Conservation (phyloP, 2,797 vertebrate genomes). For the Cynodonichthys magdalenae region DNA sequence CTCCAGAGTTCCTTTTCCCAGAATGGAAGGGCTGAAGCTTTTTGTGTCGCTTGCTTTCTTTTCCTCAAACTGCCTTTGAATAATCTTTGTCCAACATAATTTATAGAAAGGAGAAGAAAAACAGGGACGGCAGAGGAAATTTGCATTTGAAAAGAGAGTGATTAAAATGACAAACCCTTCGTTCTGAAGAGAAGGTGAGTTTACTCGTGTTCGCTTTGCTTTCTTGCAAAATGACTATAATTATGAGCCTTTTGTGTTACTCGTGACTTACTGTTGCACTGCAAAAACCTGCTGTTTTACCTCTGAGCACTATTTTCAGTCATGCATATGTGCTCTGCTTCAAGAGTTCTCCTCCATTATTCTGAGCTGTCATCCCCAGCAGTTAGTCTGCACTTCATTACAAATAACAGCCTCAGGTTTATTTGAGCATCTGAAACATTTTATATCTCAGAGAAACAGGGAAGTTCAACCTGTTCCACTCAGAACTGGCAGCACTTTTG, state of each 20-base stretch:
- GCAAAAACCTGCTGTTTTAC: slow-evolving; percentile 32
- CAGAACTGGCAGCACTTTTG: background rate
- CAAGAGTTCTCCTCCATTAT: slow-evolving; percentile 37
- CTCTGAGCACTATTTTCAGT: slow-evolving; percentile 37
- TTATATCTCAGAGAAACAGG: background rate
- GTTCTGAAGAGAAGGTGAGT: slow-evolving; percentile 66
- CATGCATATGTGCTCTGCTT: slow-evolving; percentile 18
- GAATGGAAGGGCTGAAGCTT: slow-evolving; percentile 30
- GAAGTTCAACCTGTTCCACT: background rate
- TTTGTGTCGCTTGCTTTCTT: slow-evolving; percentile 8
- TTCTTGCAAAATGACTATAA: slow-evolving; percentile 5
- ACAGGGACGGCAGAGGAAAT: background rate
- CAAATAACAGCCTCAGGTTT: slow-evolving; percentile 6
- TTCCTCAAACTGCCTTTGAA: slow-evolving; percentile 18
- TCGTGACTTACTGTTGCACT: slow-evolving; percentile 16
- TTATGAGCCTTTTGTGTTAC: slow-evolving; percentile 1
- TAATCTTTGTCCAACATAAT: slow-evolving; percentile 9
- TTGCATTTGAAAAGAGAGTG: slow-evolving; percentile 28
- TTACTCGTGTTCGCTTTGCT: slow-evolving; percentile 14
- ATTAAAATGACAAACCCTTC: slow-evolving; percentile 32
- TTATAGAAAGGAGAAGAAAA: slow-evolving; percentile 1
- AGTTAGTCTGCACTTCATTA: slow-evolving; percentile 9
- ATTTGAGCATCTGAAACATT: slow-evolving; percentile 18
- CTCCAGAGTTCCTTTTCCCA: slow-evolving; percentile 23
- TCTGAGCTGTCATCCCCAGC: slow-evolving; percentile 26